Evolutionary conservation across 2,888 invertebrate genomes (phyloP).

Genomic region (Amphiduros pacificus): DNA sequence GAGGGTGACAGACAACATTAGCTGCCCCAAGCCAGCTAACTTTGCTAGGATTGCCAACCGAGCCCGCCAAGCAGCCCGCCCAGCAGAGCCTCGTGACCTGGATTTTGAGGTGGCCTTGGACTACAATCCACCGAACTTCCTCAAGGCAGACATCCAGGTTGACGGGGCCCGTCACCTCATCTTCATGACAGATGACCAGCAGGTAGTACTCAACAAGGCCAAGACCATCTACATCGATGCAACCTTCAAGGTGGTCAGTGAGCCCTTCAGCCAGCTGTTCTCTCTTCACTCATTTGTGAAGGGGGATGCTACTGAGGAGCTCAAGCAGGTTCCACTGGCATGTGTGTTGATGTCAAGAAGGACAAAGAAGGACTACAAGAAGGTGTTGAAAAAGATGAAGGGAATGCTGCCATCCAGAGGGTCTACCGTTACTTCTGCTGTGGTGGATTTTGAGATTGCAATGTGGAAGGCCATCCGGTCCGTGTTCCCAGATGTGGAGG

Average conservation of each 20-base stretch:
- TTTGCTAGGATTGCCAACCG: slow-evolving; percentile 1
- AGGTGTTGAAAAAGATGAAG: too few relatives aligned
- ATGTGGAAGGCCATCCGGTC: slow-evolving; percentile 6
- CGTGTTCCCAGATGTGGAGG: slow-evolving; percentile 2
- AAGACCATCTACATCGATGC: slow-evolving; percentile 19
- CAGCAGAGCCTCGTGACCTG: not conserved
- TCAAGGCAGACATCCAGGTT: not conserved
- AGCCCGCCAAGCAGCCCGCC: not conserved
- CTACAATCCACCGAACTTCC: slow-evolving; percentile 6
- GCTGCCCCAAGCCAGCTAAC: not conserved
- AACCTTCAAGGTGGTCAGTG: slow-evolving; percentile 21
- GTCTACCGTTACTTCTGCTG: not conserved
- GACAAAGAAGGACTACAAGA: too few relatives aligned
- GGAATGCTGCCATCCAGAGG: too few relatives aligned
- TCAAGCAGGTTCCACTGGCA: slow-evolving; percentile 21
- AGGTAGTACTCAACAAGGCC: slow-evolving; percentile 1
- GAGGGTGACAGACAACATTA: too few relatives aligned
- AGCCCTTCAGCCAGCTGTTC: slow-evolving; percentile 21
- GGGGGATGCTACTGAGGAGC: not conserved
- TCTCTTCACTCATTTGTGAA: slow-evolving; percentile 15
- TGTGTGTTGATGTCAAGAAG: too few relatives aligned
- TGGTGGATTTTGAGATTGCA: slow-evolving; percentile 13
- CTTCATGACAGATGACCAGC: slow-evolving; percentile 9
- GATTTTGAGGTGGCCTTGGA: slow-evolving; percentile 3
- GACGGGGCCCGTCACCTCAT: slow-evolving; percentile 15